phyloP scores from a whole-genome alignment of 2,113 vertebrate genomes.

The Cephalopterus ornatus region DNA sequence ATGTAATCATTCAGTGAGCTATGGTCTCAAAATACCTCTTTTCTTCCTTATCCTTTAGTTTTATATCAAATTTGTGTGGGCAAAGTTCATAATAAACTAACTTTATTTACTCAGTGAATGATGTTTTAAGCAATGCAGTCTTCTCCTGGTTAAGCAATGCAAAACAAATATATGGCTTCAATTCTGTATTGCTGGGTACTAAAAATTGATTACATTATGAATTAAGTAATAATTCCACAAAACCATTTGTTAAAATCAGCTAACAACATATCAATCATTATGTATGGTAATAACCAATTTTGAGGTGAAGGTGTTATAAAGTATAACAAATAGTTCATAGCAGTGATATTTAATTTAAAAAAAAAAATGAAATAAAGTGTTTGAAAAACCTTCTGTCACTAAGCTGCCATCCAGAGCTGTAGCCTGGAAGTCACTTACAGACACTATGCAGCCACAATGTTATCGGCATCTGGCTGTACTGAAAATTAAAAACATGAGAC shows the following conservation, averaged over 20 bases:
- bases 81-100: not conserved
- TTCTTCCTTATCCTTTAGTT: not conserved
- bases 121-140: not conserved
- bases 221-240: conserved; percentile 47
- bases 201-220: conserved; percentile 26
- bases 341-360: conserved; percentile 7
- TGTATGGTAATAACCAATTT: not conserved
- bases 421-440: conserved; percentile 3
- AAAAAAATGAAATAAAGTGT: not conserved
- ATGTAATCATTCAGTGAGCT: not conserved
- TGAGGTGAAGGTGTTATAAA: conserved; percentile 1
- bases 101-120: conserved; percentile 18
- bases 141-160: not conserved
- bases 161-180: conserved; percentile 33
- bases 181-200: not conserved
- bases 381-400: conserved; percentile 47
- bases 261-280: conserved; percentile 5
- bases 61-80: not conserved
- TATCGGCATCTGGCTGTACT: not conserved
- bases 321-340: not conserved
- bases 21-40: not conserved
- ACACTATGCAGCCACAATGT: not conserved
- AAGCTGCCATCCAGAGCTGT: conserved; percentile 1
- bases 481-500: not conserved
- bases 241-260: conserved; percentile 37